Conservation (phyloP, 2,888 invertebrate genomes). For the Epirrita christyi region DNA sequence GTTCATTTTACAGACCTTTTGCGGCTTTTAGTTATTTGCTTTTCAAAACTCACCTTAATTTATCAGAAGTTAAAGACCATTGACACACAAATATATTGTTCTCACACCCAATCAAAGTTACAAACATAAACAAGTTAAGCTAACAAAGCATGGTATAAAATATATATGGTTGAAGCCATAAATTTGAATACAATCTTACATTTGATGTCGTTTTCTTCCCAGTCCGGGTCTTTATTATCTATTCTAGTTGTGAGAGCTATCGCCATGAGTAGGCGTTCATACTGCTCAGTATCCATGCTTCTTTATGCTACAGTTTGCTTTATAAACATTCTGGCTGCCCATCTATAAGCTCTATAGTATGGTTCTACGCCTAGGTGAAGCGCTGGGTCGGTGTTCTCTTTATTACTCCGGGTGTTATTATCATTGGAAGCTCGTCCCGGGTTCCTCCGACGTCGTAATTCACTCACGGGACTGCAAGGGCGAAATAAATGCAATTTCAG, state of each 20-base stretch:
- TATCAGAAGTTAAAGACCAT: no score
- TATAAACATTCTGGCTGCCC: background rate
- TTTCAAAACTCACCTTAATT: background rate
- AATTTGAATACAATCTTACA: conserved; percentile 10
- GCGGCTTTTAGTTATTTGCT: background rate
- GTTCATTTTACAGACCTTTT: no score
- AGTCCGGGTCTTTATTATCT: conserved; percentile 16
- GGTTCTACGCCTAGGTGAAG: background rate
- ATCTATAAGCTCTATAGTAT: background rate
- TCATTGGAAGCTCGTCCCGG: conserved; percentile 3
- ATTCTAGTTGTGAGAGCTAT: conserved; percentile 15
- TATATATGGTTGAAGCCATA: no score
- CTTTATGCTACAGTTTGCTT: conserved; percentile 3
- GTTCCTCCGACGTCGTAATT: conserved; percentile 10
- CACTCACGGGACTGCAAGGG: conserved; percentile 20
- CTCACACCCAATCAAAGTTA: background rate
- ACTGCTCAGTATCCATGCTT: conserved; percentile 19
- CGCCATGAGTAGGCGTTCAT: conserved; percentile 20
- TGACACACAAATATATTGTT: background rate
- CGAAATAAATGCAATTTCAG: conserved; percentile 27
- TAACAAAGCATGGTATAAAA: conserved; percentile 7
- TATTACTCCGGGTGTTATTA: conserved; percentile 9
- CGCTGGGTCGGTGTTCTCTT: conserved; percentile 1
- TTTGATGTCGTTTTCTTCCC: conserved; percentile 16
- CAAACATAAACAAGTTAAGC: background rate